Conservation (phyloP, 2,113 vertebrate species). For the Martes martes region DNA sequence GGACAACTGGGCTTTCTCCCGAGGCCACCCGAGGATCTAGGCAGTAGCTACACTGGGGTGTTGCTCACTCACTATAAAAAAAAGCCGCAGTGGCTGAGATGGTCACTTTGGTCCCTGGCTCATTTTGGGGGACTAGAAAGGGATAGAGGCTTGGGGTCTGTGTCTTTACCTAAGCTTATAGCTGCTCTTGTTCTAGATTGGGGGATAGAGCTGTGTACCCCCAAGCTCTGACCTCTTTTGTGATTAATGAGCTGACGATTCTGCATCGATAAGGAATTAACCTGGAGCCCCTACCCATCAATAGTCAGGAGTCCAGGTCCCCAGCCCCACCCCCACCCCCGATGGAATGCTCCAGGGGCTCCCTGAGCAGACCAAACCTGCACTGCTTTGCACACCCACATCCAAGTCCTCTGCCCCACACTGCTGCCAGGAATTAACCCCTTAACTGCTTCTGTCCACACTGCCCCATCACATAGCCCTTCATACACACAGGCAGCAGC, state of each 20-base stretch:
- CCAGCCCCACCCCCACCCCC: neutral
- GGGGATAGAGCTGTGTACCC: conserved; percentile 61
- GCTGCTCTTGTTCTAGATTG: neutral
- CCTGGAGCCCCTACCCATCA: conserved; percentile 85
- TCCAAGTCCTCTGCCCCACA: neutral
- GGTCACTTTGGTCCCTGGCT: neutral
- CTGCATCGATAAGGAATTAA: conserved; percentile 89
- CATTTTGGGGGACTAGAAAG: neutral
- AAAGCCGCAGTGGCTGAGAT: neutral
- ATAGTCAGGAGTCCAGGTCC: conserved; percentile 77
- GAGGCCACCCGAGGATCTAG: neutral
- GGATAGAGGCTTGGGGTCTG: neutral
- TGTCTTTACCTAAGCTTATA: neutral
- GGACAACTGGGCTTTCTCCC: neutral
- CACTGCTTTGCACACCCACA: neutral
- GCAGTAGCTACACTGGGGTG: neutral
- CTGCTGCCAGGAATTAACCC: conserved; percentile 7
- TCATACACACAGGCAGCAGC: conserved; percentile 10
- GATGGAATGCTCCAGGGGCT: neutral
- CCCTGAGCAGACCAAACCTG: neutral
- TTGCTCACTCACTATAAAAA: neutral
- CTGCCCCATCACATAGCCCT: neutral
- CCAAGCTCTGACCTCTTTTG: conserved; percentile 74
- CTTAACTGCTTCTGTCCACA: neutral
- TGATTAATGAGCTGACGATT: conserved; percentile 88